Conservation (phyloP, 2,888 invertebrate species). For the Villa cingulata region DNA sequence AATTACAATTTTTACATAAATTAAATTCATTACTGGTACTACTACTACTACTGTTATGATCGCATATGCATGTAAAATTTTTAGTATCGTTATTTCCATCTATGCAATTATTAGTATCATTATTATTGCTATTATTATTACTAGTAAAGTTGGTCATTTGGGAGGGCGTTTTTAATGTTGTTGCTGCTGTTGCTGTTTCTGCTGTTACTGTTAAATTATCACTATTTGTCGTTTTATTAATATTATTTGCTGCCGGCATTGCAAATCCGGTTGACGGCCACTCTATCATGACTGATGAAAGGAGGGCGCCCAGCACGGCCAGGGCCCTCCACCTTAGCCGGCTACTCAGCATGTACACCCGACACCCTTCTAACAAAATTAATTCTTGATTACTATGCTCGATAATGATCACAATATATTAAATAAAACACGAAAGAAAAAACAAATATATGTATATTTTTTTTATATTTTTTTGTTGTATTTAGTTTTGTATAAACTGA, state of each 20-base stretch:
- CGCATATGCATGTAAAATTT: constrained; percentile 15
- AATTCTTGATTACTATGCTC: too few species aligned
- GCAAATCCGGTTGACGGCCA: constrained; percentile 32
- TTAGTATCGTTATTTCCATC: constrained; percentile 11
- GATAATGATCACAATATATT: too few species aligned
- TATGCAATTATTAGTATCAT: constrained; percentile 2
- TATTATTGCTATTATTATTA: constrained; percentile 6
- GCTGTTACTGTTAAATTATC: neutral
- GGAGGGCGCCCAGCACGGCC: constrained; percentile 38
- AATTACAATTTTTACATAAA: constrained; percentile 3
- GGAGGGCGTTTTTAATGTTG: neutral
- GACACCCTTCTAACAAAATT: constrained; percentile 3
- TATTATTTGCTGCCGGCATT: constrained; percentile 23
- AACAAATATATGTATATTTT: too few species aligned
- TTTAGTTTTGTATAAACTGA: too few species aligned
- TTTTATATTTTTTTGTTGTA: too few species aligned
- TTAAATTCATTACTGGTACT: neutral
- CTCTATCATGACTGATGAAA: constrained; percentile 27
- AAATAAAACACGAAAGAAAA: too few species aligned
- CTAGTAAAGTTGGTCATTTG: constrained; percentile 1
- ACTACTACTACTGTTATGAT: too few species aligned
- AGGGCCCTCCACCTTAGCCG: constrained; percentile 36
- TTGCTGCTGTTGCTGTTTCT: constrained; percentile 1
- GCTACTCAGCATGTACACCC: constrained; percentile 34
- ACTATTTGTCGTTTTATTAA: neutral